Percentiles rank a stretch among this genome's conserved stretches.
phyloP scores from a whole-genome alignment of 2,888 invertebrate species.

The Blastobasis lacticolella region DNA sequence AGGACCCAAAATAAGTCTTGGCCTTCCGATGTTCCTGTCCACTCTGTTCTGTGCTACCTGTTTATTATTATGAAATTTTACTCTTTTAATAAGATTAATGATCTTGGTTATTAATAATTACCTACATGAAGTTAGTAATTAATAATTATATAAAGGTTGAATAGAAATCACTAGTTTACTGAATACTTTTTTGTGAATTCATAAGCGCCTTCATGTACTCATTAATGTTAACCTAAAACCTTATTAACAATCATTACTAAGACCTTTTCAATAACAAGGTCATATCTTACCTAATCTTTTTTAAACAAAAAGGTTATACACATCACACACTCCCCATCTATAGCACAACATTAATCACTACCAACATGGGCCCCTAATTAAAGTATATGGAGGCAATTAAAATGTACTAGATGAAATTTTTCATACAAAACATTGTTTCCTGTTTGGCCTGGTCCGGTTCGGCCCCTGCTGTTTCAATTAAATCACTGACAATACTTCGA shows the following conservation, averaged over 20 bases:
- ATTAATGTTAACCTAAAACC: no score
- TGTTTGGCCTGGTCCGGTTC: slow-evolving; percentile 34
- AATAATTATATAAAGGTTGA: no score
- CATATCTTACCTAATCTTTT: not conserved
- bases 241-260: no score
- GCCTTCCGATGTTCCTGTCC: no score
- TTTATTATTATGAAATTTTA: not conserved
- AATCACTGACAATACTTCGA: slow-evolving; percentile 69
- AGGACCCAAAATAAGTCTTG: no score
- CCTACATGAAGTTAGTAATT: no score
- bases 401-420: slow-evolving; percentile 55
- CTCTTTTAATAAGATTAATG: not conserved
- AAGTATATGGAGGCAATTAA: slow-evolving; percentile 63
- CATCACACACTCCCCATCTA: slow-evolving; percentile 5
- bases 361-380: slow-evolving; percentile 52
- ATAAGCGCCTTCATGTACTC: no score
- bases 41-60: no score
- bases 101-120: not conserved
- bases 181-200: no score
- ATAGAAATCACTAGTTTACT: no score
- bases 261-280: not conserved
- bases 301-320: not conserved
- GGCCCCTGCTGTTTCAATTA: slow-evolving; percentile 73
- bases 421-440: slow-evolving; percentile 67
- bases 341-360: slow-evolving; percentile 48